Evolutionary conservation across 2,888 invertebrate species (phyloP).

Genomic region (Bugula neritina): DNA sequence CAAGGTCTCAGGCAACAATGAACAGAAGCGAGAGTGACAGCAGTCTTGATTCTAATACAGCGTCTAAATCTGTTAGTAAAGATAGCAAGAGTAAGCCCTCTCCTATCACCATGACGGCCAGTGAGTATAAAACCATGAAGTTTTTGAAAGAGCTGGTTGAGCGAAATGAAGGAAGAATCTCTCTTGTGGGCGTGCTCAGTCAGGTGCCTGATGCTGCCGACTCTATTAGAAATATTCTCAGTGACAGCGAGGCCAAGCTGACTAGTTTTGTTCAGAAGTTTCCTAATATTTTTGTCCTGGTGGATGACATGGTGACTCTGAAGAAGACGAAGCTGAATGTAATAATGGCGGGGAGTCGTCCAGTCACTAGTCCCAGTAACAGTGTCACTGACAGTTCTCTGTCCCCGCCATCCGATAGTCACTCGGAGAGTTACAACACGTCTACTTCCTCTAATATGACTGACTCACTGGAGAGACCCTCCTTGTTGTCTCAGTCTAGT

Average conservation of each 20-base stretch:
- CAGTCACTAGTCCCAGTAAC: conserved; percentile 29
- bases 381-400: conserved; percentile 17
- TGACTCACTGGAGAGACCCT: neutral
- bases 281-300: conserved; percentile 47
- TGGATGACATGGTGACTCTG: conserved; percentile 45
- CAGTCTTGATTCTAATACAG: conserved; percentile 13
- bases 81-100: conserved; percentile 33
- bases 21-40: conserved; percentile 27
- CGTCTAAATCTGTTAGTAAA: conserved; percentile 18
- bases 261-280: conserved; percentile 48
- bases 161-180: conserved; percentile 36
- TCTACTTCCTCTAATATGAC: conserved; percentile 29
- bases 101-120: conserved; percentile 53
- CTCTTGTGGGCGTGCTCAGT: conserved; percentile 23
- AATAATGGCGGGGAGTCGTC: conserved; percentile 50
- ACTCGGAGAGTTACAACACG: conserved; percentile 27
- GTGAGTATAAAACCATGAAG: conserved; percentile 54
- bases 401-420: conserved; percentile 7
- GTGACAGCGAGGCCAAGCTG: conserved; percentile 33
- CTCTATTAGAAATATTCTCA: conserved; percentile 23
- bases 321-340: conserved; percentile 50
- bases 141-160: conserved; percentile 52
- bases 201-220: conserved; percentile 28
- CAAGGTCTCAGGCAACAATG: conserved; percentile 25
- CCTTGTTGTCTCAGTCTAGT: neutral